Evolutionary conservation across 2,797 vertebrate genomes (phyloP).

Genomic region (Gymnodraco acuticeps): DNA sequence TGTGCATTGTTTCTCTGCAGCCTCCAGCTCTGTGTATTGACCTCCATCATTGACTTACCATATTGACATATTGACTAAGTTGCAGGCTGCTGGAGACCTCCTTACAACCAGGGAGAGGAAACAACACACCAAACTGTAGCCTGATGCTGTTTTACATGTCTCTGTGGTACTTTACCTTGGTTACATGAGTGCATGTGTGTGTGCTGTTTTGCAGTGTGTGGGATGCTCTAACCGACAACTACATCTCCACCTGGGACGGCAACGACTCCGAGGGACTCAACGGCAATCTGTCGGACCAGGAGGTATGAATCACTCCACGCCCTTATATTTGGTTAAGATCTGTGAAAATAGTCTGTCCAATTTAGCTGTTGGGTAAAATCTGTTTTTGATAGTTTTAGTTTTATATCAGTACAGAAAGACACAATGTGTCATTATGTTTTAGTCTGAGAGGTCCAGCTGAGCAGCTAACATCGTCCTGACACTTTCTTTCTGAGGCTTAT

Average conservation of each 20-base stretch:
- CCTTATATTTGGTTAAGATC: slow-evolving; percentile 7
- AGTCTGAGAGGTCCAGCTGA: background rate
- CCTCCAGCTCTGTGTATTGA: slow-evolving; percentile 35
- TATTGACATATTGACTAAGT: slow-evolving; percentile 52
- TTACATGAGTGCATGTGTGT: slow-evolving; percentile 30
- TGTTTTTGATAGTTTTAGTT: background rate
- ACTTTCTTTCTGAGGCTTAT: slow-evolving; percentile 3
- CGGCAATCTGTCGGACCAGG: slow-evolving; percentile 90
- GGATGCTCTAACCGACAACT: slow-evolving; percentile 96
- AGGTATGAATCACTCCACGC: slow-evolving; percentile 80
- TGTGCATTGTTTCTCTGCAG: slow-evolving; percentile 51
- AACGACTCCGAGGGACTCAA: slow-evolving; percentile 88
- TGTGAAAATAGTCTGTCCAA: no score
- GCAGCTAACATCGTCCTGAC: background rate
- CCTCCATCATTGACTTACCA: slow-evolving; percentile 27
- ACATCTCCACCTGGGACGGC: slow-evolving; percentile 91
- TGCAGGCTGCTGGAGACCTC: slow-evolving; percentile 39
- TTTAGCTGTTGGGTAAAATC: no score
- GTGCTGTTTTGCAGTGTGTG: slow-evolving; percentile 88
- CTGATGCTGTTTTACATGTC: slow-evolving; percentile 27
- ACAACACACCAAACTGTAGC: slow-evolving; percentile 17
- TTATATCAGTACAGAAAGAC: background rate
- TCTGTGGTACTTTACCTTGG: background rate
- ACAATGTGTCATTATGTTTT: background rate
- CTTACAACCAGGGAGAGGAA: slow-evolving; percentile 34